Percentiles rank a stretch among this genome's conserved stretches.
Conservation (phyloP, 92 coral and sea anemone genomes). For the Siderastrea siderea region DNA sequence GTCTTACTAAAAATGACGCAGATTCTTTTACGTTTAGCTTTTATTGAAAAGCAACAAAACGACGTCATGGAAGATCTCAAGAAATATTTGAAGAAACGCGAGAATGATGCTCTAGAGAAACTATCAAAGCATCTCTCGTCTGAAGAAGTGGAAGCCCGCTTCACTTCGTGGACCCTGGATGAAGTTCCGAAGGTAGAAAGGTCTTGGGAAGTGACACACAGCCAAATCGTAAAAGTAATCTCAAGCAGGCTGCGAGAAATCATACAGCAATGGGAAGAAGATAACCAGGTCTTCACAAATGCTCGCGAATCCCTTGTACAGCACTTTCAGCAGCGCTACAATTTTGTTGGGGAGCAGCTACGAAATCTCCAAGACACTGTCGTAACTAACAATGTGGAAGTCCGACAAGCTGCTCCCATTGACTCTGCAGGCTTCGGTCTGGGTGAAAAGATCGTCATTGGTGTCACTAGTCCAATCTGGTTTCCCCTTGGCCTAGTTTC, state of each 20-base stretch:
- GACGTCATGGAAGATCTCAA: neutral
- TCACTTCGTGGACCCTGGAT: constrained; percentile 46
- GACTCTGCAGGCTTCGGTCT: neutral
- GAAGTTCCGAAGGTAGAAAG: constrained; percentile 28
- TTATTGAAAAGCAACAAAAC: constrained; percentile 14
- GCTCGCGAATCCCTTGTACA: constrained; percentile 32
- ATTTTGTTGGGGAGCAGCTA: constrained; percentile 29
- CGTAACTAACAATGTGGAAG: neutral
- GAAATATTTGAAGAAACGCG: neutral
- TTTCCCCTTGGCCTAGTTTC: constrained; percentile 59
- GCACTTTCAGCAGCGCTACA: constrained; percentile 27
- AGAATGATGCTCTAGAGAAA: neutral
- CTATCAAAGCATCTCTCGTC: constrained; percentile 22
- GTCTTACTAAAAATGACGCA: neutral
- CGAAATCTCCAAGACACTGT: constrained; percentile 4
- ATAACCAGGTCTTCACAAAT: constrained; percentile 29
- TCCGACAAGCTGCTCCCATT: neutral
- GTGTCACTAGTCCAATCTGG: constrained; percentile 67
- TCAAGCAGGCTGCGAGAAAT: constrained; percentile 19
- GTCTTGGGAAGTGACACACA: constrained; percentile 30
- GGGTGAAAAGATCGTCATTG: constrained; percentile 23
- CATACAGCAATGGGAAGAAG: constrained; percentile 59
- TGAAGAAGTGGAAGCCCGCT: constrained; percentile 1
- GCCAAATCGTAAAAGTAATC: constrained; percentile 8
- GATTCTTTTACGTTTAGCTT: neutral